A percentile compares a stretch with the other conserved stretches of the same genome.
Evolutionary conservation across 2,113 vertebrate genomes (phyloP).

Genomic region (Barnardius zonarius): DNA sequence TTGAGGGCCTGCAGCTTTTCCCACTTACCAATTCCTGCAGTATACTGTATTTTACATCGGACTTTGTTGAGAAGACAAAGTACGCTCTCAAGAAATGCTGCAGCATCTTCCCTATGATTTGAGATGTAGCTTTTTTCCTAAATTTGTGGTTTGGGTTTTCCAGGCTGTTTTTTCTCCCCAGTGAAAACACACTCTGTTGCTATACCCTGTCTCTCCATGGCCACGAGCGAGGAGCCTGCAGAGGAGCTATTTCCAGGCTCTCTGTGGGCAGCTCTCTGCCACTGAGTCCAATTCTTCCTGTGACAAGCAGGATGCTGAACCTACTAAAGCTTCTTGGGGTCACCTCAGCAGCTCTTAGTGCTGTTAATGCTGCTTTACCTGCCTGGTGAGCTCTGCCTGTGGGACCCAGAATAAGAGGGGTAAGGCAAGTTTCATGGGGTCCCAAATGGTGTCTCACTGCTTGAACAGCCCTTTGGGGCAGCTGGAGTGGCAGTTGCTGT

Average conservation of each 20-base stretch:
- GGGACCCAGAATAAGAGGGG: background rate
- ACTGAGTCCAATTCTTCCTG: background rate
- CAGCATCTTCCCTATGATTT: background rate
- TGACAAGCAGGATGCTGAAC: background rate
- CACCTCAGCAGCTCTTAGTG: background rate
- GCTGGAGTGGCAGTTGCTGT: background rate
- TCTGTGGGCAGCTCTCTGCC: background rate
- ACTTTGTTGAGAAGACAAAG: background rate
- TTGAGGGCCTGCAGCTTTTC: background rate
- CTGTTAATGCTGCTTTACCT: background rate
- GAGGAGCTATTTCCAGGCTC: background rate
- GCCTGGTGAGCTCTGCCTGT: background rate
- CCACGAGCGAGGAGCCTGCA: background rate
- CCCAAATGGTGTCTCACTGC: rapidly evolving
- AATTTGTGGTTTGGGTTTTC: background rate
- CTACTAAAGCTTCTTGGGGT: background rate
- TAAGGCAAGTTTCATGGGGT: background rate
- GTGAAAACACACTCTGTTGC: background rate
- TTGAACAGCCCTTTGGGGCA: background rate
- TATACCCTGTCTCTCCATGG: background rate
- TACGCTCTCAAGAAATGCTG: background rate
- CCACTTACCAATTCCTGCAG: background rate
- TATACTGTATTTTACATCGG: background rate
- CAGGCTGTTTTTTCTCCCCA: background rate
- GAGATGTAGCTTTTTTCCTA: background rate